Evolutionary conservation across 1,140 invertebrate species (phyloP).

Genomic region (Octopus bimaculoides): DNA sequence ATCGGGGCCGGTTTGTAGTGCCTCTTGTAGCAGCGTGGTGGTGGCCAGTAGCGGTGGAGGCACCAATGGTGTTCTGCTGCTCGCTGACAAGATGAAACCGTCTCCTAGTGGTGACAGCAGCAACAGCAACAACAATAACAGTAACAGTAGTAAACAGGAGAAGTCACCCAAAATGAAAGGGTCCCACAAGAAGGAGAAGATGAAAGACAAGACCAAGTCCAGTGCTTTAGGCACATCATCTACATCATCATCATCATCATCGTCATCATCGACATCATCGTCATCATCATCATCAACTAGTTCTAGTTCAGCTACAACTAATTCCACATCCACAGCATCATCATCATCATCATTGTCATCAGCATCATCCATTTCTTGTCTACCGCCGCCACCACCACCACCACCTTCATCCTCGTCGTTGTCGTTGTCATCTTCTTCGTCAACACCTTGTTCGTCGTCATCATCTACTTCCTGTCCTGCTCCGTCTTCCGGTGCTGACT

Average conservation of each 20-base stretch:
- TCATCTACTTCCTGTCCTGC: background rate
- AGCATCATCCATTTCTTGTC: background rate
- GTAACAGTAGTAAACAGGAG: background rate
- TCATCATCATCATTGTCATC: background rate
- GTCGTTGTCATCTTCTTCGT: background rate
- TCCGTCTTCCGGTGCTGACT: background rate
- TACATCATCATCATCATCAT: background rate
- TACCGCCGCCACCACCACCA: background rate
- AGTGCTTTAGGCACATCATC: background rate
- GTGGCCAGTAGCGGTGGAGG: background rate
- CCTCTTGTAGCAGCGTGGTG: too few species aligned
- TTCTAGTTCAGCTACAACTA: too few species aligned
- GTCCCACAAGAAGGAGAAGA: conserved; percentile 22
- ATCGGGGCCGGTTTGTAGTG: too few species aligned
- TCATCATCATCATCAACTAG: background rate
- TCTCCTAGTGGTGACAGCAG: background rate
- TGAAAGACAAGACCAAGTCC: conserved; percentile 16
- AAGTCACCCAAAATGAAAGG: conserved; percentile 16
- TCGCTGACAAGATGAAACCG: conserved; percentile 1
- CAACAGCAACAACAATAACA: background rate
- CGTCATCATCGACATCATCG: background rate
- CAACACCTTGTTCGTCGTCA: background rate
- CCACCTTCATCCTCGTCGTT: background rate
- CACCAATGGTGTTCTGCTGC: background rate
- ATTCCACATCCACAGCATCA: background rate